Base-by-base conservation (phyloP, 1,140 invertebrate species). In the Neodiprion pinetum region DNA sequence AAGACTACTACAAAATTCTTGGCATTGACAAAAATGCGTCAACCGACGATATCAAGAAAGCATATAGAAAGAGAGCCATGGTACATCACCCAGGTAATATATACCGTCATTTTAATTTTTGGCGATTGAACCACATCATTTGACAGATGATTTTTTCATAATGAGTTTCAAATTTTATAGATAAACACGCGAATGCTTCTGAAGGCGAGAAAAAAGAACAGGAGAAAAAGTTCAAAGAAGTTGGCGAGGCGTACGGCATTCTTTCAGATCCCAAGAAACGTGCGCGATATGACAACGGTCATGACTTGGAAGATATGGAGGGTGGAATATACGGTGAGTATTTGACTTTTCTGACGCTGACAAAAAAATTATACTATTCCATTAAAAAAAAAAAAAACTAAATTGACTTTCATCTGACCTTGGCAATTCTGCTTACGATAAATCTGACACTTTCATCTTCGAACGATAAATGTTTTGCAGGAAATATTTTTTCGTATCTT, bases 1-100 rank as follows among this genome's bases (percentile, higher is more conserved):
- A 99, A 91, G 97, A 99, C 86, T 99, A 99, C 88, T 99, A 99
- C 83, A 97, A 98, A 88, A 98, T 98, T 80, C 90, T 99, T 61
- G 97, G 97, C 17, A 90, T 99, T 49, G 90, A 93, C 0, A 95
- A 95, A 81, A 93, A 90, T 83, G 96, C 97, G 5, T 93, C 92
- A 2, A 95, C 96, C 67, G 96, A 98, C 83, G 98, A 99, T 81
- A 98, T 99, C 72, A 99, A 98, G 83, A 98, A 97, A 86, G 96
- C 96, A 9, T 99, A 99, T 84, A 93, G 96, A 86, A 98, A 99
- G 87, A 91, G 94, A 89, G 96, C 96, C 0, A 88, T 97, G 61
- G 92, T 95, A 9, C 94, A 97, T 87, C 96, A 97, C 90, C 96
- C 96, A 77, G 92, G 91, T 92, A 85, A 77, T 53, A n/a, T 50